Evolutionary conservation across 2,888 invertebrate genomes (phyloP).

Genomic region (Gymnosoma rotundatum): DNA sequence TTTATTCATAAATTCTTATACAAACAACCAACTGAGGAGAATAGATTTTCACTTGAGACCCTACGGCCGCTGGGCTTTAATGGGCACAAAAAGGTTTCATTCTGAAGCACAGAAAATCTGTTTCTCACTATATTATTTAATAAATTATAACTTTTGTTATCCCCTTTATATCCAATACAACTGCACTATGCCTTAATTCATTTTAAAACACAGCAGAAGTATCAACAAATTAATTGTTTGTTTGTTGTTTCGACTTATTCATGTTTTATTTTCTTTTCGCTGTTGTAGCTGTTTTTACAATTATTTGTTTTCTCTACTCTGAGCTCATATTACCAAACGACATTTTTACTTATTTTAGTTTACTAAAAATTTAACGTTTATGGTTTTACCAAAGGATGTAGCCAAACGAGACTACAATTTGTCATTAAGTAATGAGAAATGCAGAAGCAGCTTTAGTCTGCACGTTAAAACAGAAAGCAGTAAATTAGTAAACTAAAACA

Average conservation of each 20-base stretch:
- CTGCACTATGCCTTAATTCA: no score
- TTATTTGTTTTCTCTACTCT: slow-evolving; percentile 23
- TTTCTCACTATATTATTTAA: no score
- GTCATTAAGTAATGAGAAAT: slow-evolving; percentile 28
- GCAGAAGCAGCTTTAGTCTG: background rate
- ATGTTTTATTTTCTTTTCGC: slow-evolving; percentile 11
- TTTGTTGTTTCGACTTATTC: slow-evolving; percentile 15
- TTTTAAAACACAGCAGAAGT: slow-evolving; percentile 1
- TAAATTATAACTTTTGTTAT: no score
- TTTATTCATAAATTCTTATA: no score
- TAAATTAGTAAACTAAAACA: background rate
- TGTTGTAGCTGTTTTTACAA: background rate
- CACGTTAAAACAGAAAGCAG: background rate
- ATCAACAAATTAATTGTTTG: slow-evolving; percentile 50
- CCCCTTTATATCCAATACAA: no score
- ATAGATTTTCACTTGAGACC: no score
- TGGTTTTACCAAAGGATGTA: slow-evolving; percentile 30
- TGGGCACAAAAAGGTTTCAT: no score
- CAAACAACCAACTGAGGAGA: no score
- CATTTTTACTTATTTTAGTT: no score
- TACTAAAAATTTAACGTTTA: slow-evolving; percentile 25
- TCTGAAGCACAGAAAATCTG: no score
- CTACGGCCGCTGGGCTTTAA: no score
- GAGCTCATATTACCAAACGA: slow-evolving; percentile 32
- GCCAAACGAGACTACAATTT: slow-evolving; percentile 44